phyloP scores from a whole-genome alignment of 2,888 invertebrate species.

The Lepidochrysops patricia region DNA sequence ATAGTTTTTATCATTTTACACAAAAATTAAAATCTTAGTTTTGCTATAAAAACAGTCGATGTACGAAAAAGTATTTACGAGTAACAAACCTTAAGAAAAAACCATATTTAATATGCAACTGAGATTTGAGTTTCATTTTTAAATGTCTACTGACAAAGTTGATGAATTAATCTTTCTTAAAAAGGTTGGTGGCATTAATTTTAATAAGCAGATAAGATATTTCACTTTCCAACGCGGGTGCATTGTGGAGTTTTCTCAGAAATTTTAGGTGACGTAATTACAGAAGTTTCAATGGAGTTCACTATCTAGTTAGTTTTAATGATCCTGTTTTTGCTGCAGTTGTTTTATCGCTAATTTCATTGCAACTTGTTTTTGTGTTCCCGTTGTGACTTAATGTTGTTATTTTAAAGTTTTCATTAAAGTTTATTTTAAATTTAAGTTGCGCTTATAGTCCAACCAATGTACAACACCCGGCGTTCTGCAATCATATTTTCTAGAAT shows the following conservation, averaged over 20 bases:
- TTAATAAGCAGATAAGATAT: conserved; percentile 1
- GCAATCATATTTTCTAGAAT: too few relatives aligned
- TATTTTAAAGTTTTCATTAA: background rate
- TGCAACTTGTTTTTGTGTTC: conserved; percentile 16
- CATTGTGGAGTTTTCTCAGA: conserved; percentile 5
- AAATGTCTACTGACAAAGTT: background rate
- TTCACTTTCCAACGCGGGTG: background rate
- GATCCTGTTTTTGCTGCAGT: conserved; percentile 23
- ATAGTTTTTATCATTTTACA: too few relatives aligned
- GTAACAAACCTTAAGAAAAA: too few relatives aligned
- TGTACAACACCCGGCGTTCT: too few relatives aligned
- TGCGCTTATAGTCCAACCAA: background rate
- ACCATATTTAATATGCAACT: too few relatives aligned
- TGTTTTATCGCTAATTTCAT: conserved; percentile 17
- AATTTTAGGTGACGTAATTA: conserved; percentile 12
- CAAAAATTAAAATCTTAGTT: too few relatives aligned
- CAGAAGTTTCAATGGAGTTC: conserved; percentile 8
- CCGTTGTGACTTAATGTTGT: background rate
- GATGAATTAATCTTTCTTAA: background rate
- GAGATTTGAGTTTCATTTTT: too few relatives aligned
- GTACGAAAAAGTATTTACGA: too few relatives aligned
- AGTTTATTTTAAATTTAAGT: background rate
- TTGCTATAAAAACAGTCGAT: too few relatives aligned
- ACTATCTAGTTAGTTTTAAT: conserved; percentile 18
- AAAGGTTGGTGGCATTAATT: background rate